Conservation (phyloP, 2,113 vertebrate genomes). For the Balaenoptera acutorostrata region DNA sequence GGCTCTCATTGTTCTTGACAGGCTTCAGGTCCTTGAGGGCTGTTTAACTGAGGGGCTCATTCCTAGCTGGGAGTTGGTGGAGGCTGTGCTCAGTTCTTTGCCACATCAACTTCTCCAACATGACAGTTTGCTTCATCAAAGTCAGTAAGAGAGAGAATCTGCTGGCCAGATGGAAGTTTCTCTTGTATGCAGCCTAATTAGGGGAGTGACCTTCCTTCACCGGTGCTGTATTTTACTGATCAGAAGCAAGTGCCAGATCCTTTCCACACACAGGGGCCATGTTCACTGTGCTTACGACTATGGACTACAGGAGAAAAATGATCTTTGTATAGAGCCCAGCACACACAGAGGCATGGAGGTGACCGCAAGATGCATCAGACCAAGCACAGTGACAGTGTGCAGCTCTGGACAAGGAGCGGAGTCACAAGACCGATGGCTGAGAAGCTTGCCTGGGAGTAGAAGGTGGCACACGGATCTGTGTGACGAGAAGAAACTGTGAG, state of each 20-base stretch:
- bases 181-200: not conserved
- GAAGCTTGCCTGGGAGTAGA: not conserved
- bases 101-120: not conserved
- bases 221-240: not conserved
- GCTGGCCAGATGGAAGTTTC: not conserved
- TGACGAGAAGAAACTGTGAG: not conserved
- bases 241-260: not conserved
- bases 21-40: not conserved
- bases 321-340: fast-evolving
- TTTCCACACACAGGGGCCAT: not conserved
- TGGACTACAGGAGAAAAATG: not conserved
- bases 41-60: not conserved
- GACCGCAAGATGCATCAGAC: fast-evolving
- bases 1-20: not conserved
- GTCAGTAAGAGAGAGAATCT: not conserved
- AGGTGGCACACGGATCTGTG: fast-evolving
- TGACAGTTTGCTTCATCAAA: not conserved
- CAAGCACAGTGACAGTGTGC: not conserved
- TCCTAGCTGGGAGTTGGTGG: not conserved
- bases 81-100: fast-evolving
- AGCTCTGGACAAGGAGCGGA: not conserved
- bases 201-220: not conserved
- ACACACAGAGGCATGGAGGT: not conserved
- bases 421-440: not conserved
- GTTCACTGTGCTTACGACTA: not conserved